Percentiles rank a stretch among this genome's conserved stretches.
phyloP scores from a whole-genome alignment of 2,797 vertebrate species.

The Neomorphus geoffroyi region DNA sequence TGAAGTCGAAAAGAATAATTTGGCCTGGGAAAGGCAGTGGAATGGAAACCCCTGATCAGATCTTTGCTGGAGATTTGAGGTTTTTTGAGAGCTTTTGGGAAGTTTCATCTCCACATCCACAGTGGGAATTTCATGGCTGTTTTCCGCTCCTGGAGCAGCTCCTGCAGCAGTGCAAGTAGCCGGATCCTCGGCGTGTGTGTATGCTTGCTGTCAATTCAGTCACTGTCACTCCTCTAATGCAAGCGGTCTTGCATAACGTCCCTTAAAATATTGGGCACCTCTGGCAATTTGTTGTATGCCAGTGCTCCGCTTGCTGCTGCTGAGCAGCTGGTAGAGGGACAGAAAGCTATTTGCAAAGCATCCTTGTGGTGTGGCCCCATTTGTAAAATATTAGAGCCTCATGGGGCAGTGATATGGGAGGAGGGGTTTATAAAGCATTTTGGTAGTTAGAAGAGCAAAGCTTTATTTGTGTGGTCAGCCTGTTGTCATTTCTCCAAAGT shows the following conservation, averaged over 20 bases:
- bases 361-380: fast-evolving
- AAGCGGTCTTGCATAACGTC: neutral
- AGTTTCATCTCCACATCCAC: neutral
- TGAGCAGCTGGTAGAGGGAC: neutral
- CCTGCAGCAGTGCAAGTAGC: neutral
- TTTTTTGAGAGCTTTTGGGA: neutral
- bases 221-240: neutral
- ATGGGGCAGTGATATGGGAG: neutral
- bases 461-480: fast-evolving
- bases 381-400: neutral
- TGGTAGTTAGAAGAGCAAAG: neutral
- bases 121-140: neutral
- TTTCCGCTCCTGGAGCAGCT: neutral
- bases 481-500: neutral
- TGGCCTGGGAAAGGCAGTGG: neutral
- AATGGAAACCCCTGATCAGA: neutral
- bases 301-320: fast-evolving
- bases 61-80: neutral
- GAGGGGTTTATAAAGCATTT: neutral
- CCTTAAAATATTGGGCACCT: neutral
- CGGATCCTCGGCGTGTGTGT: neutral
- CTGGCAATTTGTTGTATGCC: neutral
- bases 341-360: neutral
- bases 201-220: neutral
- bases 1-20: neutral